Percentiles rank a stretch among this genome's conserved stretches.
Conservation (phyloP, 2,113 vertebrate genomes). For the Plecturocebus donacophilus region DNA sequence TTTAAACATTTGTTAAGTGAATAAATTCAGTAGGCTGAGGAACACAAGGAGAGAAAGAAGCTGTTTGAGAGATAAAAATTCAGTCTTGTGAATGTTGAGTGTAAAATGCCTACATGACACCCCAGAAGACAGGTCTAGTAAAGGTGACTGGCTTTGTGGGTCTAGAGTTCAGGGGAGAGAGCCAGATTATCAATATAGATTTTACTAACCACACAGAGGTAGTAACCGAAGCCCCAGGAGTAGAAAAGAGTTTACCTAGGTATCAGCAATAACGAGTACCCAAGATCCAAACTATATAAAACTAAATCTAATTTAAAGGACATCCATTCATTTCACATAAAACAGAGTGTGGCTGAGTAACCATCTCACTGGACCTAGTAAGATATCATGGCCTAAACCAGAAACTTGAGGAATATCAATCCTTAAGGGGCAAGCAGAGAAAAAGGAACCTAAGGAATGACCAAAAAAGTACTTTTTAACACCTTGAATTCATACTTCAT, state of each 20-base stretch:
- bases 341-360: background rate
- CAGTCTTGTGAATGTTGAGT: background rate
- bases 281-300: background rate
- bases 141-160: background rate
- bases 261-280: background rate
- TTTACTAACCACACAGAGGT: background rate
- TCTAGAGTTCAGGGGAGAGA: background rate
- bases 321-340: background rate
- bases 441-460: background rate
- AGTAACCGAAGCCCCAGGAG: background rate
- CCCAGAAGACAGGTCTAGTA: background rate
- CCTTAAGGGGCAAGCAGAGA: background rate
- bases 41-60: background rate
- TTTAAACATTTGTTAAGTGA: constrained; percentile 4
- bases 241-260: background rate
- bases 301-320: constrained; percentile 27
- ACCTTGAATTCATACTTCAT: constrained; percentile 4
- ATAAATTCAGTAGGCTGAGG: background rate
- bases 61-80: background rate
- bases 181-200: background rate
- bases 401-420: constrained; percentile 1
- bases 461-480: background rate
- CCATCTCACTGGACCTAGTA: background rate
- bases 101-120: background rate
- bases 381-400: background rate